Conservation (phyloP, 2,113 vertebrate species). For the Cisticola juncidis region DNA sequence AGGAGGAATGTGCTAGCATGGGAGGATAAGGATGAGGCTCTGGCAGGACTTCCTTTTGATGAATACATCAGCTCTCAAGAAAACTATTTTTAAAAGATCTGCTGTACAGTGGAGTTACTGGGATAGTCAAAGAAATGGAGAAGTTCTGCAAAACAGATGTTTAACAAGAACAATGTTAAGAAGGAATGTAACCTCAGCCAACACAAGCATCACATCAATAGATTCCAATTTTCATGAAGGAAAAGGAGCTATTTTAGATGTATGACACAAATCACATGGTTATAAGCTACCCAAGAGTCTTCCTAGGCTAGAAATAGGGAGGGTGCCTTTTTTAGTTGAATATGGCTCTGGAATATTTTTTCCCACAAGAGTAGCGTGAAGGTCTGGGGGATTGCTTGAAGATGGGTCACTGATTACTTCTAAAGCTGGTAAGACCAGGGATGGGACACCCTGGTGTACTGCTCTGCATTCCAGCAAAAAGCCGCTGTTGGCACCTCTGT, state of each 20-base stretch:
- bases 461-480: not conserved
- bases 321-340: not conserved
- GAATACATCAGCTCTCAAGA: not conserved
- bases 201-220: not conserved
- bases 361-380: rapidly evolving
- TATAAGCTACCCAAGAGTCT: not conserved
- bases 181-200: not conserved
- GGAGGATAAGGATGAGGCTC: not conserved
- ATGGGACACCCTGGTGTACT: not conserved
- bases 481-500: not conserved
- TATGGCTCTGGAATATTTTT: not conserved
- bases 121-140: not conserved
- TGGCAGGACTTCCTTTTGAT: not conserved
- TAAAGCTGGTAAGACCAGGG: not conserved
- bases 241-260: not conserved
- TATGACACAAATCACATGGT: not conserved
- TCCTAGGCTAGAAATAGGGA: not conserved
- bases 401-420: not conserved
- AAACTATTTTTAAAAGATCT: not conserved
- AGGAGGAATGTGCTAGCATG: not conserved
- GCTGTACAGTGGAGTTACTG: not conserved
- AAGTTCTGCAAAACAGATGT: not conserved
- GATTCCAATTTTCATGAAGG: not conserved
- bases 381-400: not conserved
- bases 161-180: not conserved